phyloP scores from a whole-genome alignment of 2,113 vertebrate genomes.

The Campylomormyrus numenius region DNA sequence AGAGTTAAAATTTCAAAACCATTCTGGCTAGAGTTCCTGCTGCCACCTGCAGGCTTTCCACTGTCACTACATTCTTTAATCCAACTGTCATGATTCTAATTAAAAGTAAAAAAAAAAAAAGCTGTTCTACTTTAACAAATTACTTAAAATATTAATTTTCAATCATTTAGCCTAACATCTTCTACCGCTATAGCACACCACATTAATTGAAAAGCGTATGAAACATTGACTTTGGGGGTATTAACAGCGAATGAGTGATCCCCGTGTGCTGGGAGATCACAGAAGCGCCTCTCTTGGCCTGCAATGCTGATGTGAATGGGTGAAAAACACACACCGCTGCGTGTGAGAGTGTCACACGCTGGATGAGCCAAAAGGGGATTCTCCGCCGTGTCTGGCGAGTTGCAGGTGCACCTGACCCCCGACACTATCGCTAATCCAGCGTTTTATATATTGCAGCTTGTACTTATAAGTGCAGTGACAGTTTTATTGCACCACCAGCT shows the following conservation, averaged over 20 bases:
- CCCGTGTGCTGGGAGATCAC: not conserved
- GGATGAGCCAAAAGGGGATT: not conserved
- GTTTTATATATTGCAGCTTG: not conserved
- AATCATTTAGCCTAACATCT: not conserved
- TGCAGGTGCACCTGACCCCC: not conserved
- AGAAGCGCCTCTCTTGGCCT: not conserved
- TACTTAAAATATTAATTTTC: not conserved
- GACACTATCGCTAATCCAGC: not conserved
- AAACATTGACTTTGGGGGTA: not conserved
- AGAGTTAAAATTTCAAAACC: not conserved
- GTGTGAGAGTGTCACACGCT: not conserved
- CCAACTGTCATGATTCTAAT: not conserved
- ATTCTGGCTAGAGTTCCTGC: not conserved
- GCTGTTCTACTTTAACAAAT: not conserved
- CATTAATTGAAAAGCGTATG: constrained; percentile 4
- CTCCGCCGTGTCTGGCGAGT: not conserved
- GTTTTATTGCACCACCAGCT: not conserved
- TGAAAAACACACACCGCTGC: not conserved
- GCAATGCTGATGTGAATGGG: not conserved
- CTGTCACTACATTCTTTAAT: not conserved
- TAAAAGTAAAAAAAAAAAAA: not conserved
- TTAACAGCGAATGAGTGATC: not conserved
- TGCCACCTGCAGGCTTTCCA: not conserved
- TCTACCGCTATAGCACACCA: not conserved
- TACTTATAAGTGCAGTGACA: not conserved